phyloP scores from a whole-genome alignment of 2,797 vertebrate species.

The Pseudochirops corinnae region DNA sequence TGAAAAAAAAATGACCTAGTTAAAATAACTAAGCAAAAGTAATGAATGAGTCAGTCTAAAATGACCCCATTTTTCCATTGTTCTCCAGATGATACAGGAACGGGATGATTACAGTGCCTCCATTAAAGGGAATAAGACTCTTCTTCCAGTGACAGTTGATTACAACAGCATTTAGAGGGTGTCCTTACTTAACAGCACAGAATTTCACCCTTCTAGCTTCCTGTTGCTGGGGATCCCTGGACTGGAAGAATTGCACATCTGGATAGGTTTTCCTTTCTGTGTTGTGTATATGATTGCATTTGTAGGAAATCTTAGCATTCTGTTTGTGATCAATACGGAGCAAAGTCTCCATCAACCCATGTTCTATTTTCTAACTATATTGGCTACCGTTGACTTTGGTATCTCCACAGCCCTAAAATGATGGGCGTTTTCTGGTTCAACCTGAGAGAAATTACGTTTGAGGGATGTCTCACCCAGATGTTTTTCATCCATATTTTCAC shows the following conservation, averaged over 20 bases:
- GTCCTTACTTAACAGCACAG: slow-evolving; percentile 10
- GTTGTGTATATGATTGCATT: slow-evolving; percentile 50
- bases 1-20: too few species aligned
- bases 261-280: slow-evolving; percentile 52
- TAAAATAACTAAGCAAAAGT: too few species aligned
- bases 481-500: slow-evolving; percentile 75
- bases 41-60: too few species aligned
- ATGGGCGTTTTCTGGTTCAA: slow-evolving; percentile 67
- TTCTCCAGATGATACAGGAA: too few species aligned
- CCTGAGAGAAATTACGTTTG: slow-evolving; percentile 54
- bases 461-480: slow-evolving; percentile 80
- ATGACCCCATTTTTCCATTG: too few species aligned
- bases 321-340: slow-evolving; percentile 58
- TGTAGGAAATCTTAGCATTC: slow-evolving; percentile 48
- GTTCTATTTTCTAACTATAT: slow-evolving; percentile 59
- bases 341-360: slow-evolving; percentile 51
- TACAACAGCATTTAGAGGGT: neutral
- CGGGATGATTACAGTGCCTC: neutral
- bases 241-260: slow-evolving; percentile 32
- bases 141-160: too few species aligned
- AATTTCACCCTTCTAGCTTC: slow-evolving; percentile 31
- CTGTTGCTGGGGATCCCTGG: slow-evolving; percentile 54
- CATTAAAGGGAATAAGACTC: too few species aligned
- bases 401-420: slow-evolving; percentile 61
- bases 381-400: slow-evolving; percentile 53